These are phyloP conservation scores for Amiota communis DNA, from an alignment of 2,888 invertebrate species.

Conservation along the genomic window DNA sequence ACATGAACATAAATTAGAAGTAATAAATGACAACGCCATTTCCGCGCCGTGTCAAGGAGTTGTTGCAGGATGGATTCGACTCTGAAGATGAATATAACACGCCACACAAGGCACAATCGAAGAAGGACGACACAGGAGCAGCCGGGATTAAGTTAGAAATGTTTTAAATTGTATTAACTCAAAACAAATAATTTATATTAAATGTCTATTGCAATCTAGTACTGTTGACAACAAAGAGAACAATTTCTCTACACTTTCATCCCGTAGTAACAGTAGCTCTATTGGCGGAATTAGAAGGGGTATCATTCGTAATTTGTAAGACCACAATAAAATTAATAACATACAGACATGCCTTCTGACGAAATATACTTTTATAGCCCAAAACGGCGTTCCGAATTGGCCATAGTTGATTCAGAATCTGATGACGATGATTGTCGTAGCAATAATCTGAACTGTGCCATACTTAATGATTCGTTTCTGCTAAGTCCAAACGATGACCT, in stretches of 20 bases:
- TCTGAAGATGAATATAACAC: constrained; percentile 68
- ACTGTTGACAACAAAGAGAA: constrained; percentile 54
- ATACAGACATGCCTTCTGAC: neutral
- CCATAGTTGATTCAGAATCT: constrained; percentile 68
- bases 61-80: constrained; percentile 66
- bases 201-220: constrained; percentile 21
- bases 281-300: neutral
- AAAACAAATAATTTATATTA: neutral
- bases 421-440: constrained; percentile 62
- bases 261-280: neutral
- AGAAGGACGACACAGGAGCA: constrained; percentile 24
- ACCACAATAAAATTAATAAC: constrained; percentile 23
- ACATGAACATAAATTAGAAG: no score
- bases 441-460: constrained; percentile 70
- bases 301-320: constrained; percentile 50
- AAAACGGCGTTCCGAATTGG: constrained; percentile 67
- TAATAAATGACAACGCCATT: constrained; percentile 58
- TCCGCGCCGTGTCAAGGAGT: constrained; percentile 69
- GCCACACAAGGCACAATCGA: constrained; percentile 51
- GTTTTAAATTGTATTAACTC: neutral
- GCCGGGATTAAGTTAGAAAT: constrained; percentile 13
- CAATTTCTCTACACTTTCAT: neutral
- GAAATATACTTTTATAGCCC: constrained; percentile 54
- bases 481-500: constrained; percentile 63
- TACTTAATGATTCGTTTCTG: constrained; percentile 70